Conservation (phyloP, 2,888 invertebrate species). For the Dasysyrphus albostriatus region DNA sequence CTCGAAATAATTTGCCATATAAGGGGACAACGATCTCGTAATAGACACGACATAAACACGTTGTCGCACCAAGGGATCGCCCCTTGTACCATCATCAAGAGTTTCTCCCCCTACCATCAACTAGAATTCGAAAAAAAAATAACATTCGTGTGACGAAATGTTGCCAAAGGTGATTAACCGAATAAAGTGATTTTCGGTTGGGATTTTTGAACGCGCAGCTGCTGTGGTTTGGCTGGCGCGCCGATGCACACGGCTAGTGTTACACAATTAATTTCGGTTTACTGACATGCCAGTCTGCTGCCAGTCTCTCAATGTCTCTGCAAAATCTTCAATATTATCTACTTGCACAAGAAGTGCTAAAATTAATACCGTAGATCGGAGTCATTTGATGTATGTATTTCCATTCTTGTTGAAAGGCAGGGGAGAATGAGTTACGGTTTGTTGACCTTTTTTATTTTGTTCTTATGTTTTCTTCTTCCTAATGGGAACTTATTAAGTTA, state of each 20-base stretch:
- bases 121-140: background rate
- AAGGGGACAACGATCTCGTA: conserved; percentile 39
- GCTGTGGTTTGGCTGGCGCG: background rate
- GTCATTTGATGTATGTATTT: conserved; percentile 18
- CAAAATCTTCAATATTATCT: conserved; percentile 5
- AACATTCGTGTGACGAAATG: conserved; percentile 20
- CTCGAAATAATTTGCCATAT: conserved; percentile 57
- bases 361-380: conserved; percentile 16
- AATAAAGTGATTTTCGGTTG: conserved; percentile 26
- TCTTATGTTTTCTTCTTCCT: background rate
- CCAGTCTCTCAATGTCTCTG: conserved; percentile 12
- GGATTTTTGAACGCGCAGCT: conserved; percentile 30
- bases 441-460: conserved; percentile 23
- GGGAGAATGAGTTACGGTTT: conserved; percentile 14
- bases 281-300: conserved; percentile 21
- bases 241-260: conserved; percentile 25
- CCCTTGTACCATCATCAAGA: conserved; percentile 8
- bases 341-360: conserved; percentile 1
- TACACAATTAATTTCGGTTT: conserved; percentile 27
- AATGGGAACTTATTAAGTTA: background rate
- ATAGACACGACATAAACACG: conserved; percentile 22
- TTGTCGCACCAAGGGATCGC: no score
- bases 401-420: conserved; percentile 9
- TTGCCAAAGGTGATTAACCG: conserved; percentile 40
- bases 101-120: background rate